Evolutionary conservation across 2,113 vertebrate genomes (phyloP).

Genomic region (Patagioenas fasciata): DNA sequence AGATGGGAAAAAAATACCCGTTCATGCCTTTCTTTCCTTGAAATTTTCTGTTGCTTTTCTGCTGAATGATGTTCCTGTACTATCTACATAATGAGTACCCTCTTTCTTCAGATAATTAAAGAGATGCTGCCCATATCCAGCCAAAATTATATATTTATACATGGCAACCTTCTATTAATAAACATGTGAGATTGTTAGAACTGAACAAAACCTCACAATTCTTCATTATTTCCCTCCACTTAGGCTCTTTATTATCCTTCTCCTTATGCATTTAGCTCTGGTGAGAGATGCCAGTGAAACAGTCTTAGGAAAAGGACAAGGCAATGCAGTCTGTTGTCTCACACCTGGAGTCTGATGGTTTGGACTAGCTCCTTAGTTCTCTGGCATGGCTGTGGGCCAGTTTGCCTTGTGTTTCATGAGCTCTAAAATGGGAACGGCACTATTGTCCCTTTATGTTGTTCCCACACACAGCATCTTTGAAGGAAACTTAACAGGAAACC

Average conservation of each 20-base stretch:
- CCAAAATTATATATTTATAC: conserved; percentile 63
- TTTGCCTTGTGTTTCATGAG: background rate
- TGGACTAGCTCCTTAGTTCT: background rate
- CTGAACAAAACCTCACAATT: conserved; percentile 43
- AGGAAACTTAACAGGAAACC: background rate
- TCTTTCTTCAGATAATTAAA: conserved; percentile 65
- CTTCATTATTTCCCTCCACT: conserved; percentile 39
- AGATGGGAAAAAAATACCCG: background rate
- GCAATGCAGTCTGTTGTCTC: background rate
- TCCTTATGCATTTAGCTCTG: background rate
- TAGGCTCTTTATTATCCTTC: conserved; percentile 14
- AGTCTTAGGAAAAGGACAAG: background rate
- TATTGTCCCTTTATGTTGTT: background rate
- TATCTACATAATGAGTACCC: conserved; percentile 51
- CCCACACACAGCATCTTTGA: background rate
- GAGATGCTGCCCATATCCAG: conserved; percentile 30
- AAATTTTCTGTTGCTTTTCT: conserved; percentile 36
- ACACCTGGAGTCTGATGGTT: conserved; percentile 10
- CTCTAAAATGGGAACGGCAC: background rate
- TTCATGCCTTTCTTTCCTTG: background rate
- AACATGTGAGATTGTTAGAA: conserved; percentile 31
- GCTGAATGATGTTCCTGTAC: conserved; percentile 41
- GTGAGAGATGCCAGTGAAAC: background rate
- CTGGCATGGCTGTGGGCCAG: background rate
- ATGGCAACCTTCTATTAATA: conserved; percentile 45